Percentiles rank a stretch among this genome's conserved stretches.
Conservation (phyloP, 2,888 invertebrate genomes). For the Xanthia togata region DNA sequence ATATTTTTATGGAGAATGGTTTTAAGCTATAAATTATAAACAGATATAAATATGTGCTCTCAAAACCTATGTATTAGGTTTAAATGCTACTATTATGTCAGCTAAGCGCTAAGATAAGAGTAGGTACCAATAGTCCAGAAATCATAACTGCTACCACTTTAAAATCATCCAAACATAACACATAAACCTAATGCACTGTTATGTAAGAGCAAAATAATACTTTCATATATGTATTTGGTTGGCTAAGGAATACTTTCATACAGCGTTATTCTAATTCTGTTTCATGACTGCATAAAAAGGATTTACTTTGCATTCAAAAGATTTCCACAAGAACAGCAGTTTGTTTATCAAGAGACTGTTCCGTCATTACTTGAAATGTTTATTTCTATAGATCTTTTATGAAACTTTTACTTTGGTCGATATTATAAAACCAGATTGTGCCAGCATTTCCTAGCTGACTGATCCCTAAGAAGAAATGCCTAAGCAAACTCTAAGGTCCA, state of each 20-base stretch:
- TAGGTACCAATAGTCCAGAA: background rate
- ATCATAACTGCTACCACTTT: background rate
- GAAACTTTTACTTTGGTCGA: too few species aligned
- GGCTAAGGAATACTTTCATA: background rate
- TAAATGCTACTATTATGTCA: background rate
- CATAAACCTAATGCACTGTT: background rate
- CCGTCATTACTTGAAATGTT: background rate
- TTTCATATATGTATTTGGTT: background rate
- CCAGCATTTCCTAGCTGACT: too few species aligned
- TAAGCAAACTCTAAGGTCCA: too few species aligned
- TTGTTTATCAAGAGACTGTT: background rate
- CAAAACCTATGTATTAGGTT: background rate
- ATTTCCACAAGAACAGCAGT: background rate
- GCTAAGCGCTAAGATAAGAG: background rate
- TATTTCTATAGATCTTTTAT: too few species aligned
- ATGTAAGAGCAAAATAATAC: background rate
- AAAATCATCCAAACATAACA: background rate
- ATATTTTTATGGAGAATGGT: background rate
- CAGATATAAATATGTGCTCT: background rate
- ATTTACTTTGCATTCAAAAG: background rate
- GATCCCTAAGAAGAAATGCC: too few species aligned
- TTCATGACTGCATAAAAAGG: background rate
- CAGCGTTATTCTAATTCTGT: background rate
- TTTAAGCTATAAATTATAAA: background rate
- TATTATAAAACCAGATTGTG: too few species aligned